Base-by-base conservation (phyloP, 2,888 invertebrate species). In the Drosophila parthenogenetica region DNA sequence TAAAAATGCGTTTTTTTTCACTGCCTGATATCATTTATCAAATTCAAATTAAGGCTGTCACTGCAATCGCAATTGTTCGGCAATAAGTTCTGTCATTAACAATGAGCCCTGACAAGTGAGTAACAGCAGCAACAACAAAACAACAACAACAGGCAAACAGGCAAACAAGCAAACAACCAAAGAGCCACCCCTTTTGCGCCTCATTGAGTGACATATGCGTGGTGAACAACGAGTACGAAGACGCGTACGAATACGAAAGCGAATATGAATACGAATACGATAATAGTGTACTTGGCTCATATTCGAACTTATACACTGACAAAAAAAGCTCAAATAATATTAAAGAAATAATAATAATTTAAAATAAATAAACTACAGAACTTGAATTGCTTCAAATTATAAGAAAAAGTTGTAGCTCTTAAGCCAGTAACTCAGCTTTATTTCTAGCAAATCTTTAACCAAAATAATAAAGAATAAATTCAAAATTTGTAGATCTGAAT, bases 121-220 rank as follows among this genome's bases (percentile, higher is more conserved):
- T 73, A 67, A 63, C 61, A 66, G 55, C 61, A 49, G 45, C 61
- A 51, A 48, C 69, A 59, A 43, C 59, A 72, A 72, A 40, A 7
- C 60, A 48, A 69, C 17, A 43, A 19, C 16, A 17, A 48, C 25
- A 39, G 35, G 35, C 55, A 45, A 50, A 32, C 25, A 35, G 29
- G 8, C 29, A 29, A 17, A 48, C 25, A 39, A 35, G 35, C 55
- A 45, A 50, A 32, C 25, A 39, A 50, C 46, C 17, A 43, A 49
- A 13, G 45, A 65, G 16, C 73, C 77, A 69, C 75, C 77, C 72
- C 50, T 63, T 64, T 73, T 79, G 66, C 77, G 78, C 85, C 81
- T 80, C 83, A 89, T 88, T 83, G 89, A 88, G 74, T 88, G 90
- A 84, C 90, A 90, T 86, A 90, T 87, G 88, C 81, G 77, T 58